phyloP scores from a whole-genome alignment of 2,797 vertebrate species.

The Iguana delicatissima region DNA sequence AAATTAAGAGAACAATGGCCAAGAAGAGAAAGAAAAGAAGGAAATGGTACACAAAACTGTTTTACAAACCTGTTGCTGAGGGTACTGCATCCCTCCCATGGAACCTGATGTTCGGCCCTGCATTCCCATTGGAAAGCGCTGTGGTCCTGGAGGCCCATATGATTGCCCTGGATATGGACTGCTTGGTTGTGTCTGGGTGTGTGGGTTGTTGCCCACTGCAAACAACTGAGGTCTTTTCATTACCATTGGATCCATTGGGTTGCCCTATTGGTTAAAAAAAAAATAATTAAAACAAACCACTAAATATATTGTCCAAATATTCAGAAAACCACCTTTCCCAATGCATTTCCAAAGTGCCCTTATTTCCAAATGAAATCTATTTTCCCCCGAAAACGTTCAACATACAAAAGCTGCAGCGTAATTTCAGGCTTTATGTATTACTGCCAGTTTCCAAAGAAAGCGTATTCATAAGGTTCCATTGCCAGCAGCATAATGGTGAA shows the following conservation, averaged over 20 bases:
- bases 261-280: slow-evolving; percentile 80
- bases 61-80: slow-evolving; percentile 91
- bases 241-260: slow-evolving; percentile 90
- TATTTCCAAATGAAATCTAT: slow-evolving; percentile 42
- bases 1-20: neutral
- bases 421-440: neutral
- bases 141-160: slow-evolving; percentile 86
- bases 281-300: slow-evolving; percentile 28
- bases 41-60: slow-evolving; percentile 41
- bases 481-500: slow-evolving; percentile 18
- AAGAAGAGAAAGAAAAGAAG: slow-evolving; percentile 19
- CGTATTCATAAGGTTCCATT: neutral
- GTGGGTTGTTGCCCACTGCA: slow-evolving; percentile 87
- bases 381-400: slow-evolving; percentile 12
- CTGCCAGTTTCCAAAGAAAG: neutral
- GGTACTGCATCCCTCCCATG: slow-evolving; percentile 92
- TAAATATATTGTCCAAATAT: neutral
- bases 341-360: rapidly evolving
- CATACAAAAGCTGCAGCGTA: slow-evolving; percentile 22
- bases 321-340: neutral
- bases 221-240: slow-evolving; percentile 95
- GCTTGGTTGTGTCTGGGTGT: slow-evolving; percentile 88
- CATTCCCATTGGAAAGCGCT: slow-evolving; percentile 91
- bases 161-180: slow-evolving; percentile 87
- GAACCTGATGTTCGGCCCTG: slow-evolving; percentile 86